Conservation (phyloP, 2,113 vertebrate genomes). For the Vulpes lagopus region DNA sequence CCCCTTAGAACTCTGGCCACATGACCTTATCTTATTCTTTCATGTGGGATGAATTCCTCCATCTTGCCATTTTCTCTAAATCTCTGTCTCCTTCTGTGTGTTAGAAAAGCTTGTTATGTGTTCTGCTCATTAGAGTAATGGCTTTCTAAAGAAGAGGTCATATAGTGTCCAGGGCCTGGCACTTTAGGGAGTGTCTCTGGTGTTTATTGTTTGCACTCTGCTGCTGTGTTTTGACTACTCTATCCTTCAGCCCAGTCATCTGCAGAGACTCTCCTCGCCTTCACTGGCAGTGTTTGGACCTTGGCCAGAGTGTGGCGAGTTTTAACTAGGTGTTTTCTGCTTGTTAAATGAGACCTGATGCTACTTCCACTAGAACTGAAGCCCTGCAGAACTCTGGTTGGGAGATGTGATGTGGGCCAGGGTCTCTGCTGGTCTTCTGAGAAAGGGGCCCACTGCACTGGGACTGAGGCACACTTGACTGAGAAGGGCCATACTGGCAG, state of each 20-base stretch:
- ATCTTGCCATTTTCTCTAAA: neutral
- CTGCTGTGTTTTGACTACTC: neutral
- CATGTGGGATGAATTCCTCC: neutral
- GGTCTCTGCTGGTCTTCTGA: neutral
- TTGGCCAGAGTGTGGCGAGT: neutral
- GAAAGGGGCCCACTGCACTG: neutral
- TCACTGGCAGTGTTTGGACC: neutral
- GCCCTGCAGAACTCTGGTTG: neutral
- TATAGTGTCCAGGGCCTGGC: neutral
- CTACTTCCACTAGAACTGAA: neutral
- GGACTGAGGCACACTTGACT: neutral
- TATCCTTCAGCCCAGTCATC: neutral
- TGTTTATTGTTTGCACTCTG: neutral
- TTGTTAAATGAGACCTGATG: neutral
- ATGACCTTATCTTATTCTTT: neutral
- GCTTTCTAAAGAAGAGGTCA: neutral
- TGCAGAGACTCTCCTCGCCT: neutral
- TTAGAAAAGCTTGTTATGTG: neutral
- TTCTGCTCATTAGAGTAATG: neutral
- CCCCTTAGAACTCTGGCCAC: neutral
- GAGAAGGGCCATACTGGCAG: neutral
- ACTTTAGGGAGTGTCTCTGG: neutral
- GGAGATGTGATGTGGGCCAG: neutral
- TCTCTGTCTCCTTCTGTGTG: neutral
- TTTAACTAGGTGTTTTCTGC: neutral